Percentiles rank a stretch among this genome's conserved stretches.
Evolutionary conservation across 2,113 vertebrate species (phyloP).

Genomic region (Cyphomyrus discorhynchus): DNA sequence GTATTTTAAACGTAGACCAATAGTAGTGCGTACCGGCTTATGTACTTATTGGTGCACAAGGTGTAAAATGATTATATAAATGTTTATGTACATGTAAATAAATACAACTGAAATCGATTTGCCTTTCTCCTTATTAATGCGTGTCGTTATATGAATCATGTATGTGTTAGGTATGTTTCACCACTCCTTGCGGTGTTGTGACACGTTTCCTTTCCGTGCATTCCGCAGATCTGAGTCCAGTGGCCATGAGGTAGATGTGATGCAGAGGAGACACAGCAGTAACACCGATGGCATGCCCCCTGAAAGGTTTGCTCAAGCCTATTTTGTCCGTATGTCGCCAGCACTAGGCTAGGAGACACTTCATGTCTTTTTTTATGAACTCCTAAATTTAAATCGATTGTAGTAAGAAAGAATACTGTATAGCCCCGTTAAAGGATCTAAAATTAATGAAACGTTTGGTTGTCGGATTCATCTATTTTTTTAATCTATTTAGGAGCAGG

Average conservation of each 20-base stretch:
- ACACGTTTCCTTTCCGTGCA: background rate
- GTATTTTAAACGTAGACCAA: background rate
- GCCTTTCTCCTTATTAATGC: background rate
- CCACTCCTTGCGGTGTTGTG: background rate
- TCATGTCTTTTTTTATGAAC: background rate
- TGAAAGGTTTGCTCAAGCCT: slow-evolving; percentile 70
- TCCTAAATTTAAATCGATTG: background rate
- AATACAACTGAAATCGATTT: background rate
- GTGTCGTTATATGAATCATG: background rate
- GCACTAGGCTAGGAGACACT: background rate
- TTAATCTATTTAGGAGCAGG: slow-evolving; percentile 63
- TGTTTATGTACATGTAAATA: background rate
- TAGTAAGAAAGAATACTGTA: background rate
- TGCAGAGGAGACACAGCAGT: slow-evolving; percentile 98
- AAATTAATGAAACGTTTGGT: background rate
- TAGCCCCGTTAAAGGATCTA: background rate
- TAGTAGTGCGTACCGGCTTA: background rate
- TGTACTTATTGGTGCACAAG: background rate
- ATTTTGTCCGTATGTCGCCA: background rate
- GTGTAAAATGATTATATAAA: background rate
- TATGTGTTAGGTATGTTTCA: background rate
- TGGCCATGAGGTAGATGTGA: slow-evolving; percentile 79
- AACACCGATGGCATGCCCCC: slow-evolving; percentile 85
- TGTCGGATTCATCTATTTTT: background rate
- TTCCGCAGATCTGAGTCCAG: slow-evolving; percentile 43